phyloP scores from a whole-genome alignment of 2,888 invertebrate species.

The Thymelicus sylvestris region DNA sequence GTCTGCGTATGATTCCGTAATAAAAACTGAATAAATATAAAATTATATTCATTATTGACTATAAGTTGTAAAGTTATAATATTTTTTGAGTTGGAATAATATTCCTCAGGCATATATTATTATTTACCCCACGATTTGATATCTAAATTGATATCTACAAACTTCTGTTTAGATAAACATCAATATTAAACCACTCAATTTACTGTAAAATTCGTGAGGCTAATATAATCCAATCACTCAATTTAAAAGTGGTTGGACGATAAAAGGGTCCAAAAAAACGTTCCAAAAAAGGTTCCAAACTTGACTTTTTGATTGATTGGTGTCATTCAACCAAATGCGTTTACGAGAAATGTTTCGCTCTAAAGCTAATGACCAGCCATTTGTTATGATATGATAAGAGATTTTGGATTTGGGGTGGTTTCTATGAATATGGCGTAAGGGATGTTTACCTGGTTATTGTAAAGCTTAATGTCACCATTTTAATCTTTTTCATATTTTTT shows the following conservation, averaged over 20 bases:
- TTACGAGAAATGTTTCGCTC: constrained; percentile 17
- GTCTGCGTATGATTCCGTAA: no score
- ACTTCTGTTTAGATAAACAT: constrained; percentile 7
- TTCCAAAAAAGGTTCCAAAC: neutral
- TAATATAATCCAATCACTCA: constrained; percentile 29
- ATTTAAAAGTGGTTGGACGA: constrained; percentile 23
- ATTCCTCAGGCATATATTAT: no score
- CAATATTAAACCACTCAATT: constrained; percentile 1
- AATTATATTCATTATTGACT: no score
- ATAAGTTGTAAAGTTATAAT: no score
- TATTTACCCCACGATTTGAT: neutral
- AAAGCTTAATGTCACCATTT: neutral
- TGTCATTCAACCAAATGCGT: constrained; percentile 49
- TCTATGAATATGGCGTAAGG: constrained; percentile 32
- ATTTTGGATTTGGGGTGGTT: constrained; percentile 40
- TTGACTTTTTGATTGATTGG: constrained; percentile 51
- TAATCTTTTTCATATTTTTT: neutral
- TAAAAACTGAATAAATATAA: no score
- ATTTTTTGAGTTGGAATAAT: no score
- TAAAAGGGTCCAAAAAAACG: constrained; percentile 17
- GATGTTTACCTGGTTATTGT: constrained; percentile 18
- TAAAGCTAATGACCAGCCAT: constrained; percentile 54
- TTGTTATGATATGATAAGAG: constrained; percentile 48
- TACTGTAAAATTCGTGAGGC: neutral
- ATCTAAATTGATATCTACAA: neutral